Evolutionary conservation across 2,113 vertebrate species (phyloP), one percentile per base, ranked within the genome.

Genomic region (Anthoscopus minutus): DNA sequence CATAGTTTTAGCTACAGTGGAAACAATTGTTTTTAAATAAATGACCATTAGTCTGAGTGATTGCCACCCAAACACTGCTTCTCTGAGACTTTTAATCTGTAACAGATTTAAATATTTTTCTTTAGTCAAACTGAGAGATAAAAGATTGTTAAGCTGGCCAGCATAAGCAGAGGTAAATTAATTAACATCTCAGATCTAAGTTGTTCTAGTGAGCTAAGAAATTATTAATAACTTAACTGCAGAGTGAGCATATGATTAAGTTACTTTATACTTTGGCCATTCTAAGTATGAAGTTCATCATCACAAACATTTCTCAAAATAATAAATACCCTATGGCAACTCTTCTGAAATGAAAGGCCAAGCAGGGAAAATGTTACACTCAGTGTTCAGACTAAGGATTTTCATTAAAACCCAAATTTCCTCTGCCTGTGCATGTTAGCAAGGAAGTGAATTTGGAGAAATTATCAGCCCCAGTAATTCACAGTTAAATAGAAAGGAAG

Each of bases 1-100:
- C 40, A 35, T 95, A 35, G 60, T 90, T 94, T 90, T 71, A 92
- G 80, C 73, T 69, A 58, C 88, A 94, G 40, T 95, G 61, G 82
- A 93, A 95, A 94, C 86, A 57, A 92, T 81, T 95, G 90, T 78
- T 96, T 94, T 92, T 74, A 96, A 96, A 96, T 93, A 94, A 90
- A 94, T 88, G 82, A 40, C 95, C 76, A 78, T 93, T 95, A 88
- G 72, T 13, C 78, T 95, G 93, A 92, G 86, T 24, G 69, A 92
- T 60, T 81, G 86, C 92, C 86, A 96, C 94, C 86, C 94, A 96
- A 93, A 96, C 33, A 12, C 61, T 50, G 47, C 56, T 88, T 74
- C 47, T 73, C 72, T 78, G 92, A 96, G 85, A 40, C 79, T 86
- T 88, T n/a, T 78, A 61, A 61, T 94, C 80, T 93, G 86, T 95